Evolutionary conservation across 37 sponge, comb jelly and placozoan genomes (phyloP), one percentile per base, ranked within the genome.

Genomic region (Chondrilla cf. caribensis): DNA sequence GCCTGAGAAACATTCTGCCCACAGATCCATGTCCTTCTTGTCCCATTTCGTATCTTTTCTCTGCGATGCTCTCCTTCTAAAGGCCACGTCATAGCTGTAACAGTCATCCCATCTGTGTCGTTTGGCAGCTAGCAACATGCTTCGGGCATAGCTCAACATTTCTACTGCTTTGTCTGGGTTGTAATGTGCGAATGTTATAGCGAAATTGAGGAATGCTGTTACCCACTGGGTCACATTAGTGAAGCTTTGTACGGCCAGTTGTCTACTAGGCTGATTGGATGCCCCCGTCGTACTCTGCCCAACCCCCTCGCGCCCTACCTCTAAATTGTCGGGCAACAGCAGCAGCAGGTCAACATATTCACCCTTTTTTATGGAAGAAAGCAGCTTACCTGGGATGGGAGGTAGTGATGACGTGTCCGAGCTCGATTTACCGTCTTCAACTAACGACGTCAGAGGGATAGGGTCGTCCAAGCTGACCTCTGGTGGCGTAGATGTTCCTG

Each of bases 211-310:
- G 51, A 47, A 47, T 47, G 51, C 51, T 47, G 11, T 47, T 47
- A 11, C 51, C 51, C 51, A 47, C 51, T 47, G 51, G 11, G 51
- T 14, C 51, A 47, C 51, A 47, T 47, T 47, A 81, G 86, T 7
- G 7, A 14, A 2, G 17, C 29, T 18, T 87, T 84, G 87, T 81
- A 90, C 14, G 65, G 41, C 7, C 76, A 84, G 0, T 44, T 64
- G 6, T 84, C 84, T 15, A 24, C 58, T 90, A 87, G 44, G 86
- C 86, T 29, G 62, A 18, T 44, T 26, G 29, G 22, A 3, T 58
- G 28, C 19, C 6, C 24, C 15, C 11, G 51, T 11, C 51, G 51
- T 47, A 47, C 11, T 47, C 51, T 47, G 51, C 51, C 51, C 51
- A 14, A 11, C 51, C 51, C 51, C 51, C 51, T 47, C 51, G 51